Percentiles rank a stretch among this genome's conserved stretches.
These are phyloP conservation scores for Aphodius granarius DNA, from an alignment of 2,888 invertebrate genomes.

Conservation along the genomic window DNA sequence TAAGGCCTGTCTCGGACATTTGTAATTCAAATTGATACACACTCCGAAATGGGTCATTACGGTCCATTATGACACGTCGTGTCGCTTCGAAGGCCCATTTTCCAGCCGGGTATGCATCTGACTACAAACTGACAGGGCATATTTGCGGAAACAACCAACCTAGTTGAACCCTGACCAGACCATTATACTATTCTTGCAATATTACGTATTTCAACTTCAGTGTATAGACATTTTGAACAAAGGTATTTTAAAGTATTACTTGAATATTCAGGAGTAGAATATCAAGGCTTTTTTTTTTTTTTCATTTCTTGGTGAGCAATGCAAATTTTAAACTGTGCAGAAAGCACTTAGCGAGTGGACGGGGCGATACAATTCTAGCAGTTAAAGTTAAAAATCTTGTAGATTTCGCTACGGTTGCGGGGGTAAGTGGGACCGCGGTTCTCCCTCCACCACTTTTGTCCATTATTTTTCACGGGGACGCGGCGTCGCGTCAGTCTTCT, in stretches of 20 bases:
- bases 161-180: neutral
- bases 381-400: constrained; percentile 20
- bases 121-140: neutral
- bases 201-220: neutral
- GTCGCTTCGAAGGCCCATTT: neutral
- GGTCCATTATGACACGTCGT: constrained; percentile 10
- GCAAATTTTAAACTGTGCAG: constrained; percentile 17
- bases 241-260: neutral
- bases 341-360: constrained; percentile 19
- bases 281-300: constrained; percentile 7
- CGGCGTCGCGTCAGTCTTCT: constrained; percentile 35
- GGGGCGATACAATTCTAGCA: neutral
- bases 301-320: constrained; percentile 18
- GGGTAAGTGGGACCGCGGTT: neutral
- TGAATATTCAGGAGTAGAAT: neutral
- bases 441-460: constrained; percentile 25
- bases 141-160: neutral
- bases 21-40: constrained; percentile 15
- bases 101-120: neutral
- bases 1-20: constrained; percentile 12
- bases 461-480: constrained; percentile 24
- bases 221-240: no score
- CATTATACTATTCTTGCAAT: neutral
- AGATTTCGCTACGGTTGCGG: constrained; percentile 1
- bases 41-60: constrained; percentile 13